These are phyloP conservation scores for Mastacembelus armatus DNA, from an alignment of 2,797 vertebrate genomes.

Conservation along the genomic window DNA sequence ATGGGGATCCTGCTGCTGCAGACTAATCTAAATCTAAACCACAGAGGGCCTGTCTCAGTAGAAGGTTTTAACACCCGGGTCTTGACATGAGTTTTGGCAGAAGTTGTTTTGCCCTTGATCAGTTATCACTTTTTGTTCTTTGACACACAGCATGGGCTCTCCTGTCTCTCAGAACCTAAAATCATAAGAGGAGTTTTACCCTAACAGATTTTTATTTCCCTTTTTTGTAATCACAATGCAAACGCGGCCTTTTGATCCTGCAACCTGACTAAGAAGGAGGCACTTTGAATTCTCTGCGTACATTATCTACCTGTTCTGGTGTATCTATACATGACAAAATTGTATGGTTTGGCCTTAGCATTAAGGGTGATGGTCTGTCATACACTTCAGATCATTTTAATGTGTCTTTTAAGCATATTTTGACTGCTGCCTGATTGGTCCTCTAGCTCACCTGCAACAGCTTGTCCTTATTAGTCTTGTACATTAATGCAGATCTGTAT, in stretches of 20 bases:
- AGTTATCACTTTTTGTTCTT: constrained; percentile 33
- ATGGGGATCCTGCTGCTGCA: constrained; percentile 23
- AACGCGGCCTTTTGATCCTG: constrained; percentile 83
- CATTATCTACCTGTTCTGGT: constrained; percentile 73
- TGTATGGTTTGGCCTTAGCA: constrained; percentile 59
- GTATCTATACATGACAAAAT: constrained; percentile 57
- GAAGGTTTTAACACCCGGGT: constrained; percentile 32
- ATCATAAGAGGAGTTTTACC: constrained; percentile 43
- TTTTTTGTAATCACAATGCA: constrained; percentile 59
- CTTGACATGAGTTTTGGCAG: constrained; percentile 37
- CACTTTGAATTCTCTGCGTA: constrained; percentile 77
- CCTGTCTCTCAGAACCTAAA: constrained; percentile 38
- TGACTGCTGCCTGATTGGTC: constrained; percentile 67
- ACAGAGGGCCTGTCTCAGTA: constrained; percentile 26
- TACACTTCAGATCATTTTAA: constrained; percentile 65
- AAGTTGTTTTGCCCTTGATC: constrained; percentile 29
- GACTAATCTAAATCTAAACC: constrained; percentile 28
- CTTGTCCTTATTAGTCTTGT: constrained; percentile 75
- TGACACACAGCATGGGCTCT: constrained; percentile 45
- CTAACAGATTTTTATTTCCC: constrained; percentile 39
- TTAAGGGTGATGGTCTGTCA: constrained; percentile 53
- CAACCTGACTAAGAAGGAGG: constrained; percentile 72
- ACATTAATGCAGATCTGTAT: constrained; percentile 75
- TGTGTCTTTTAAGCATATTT: constrained; percentile 69
- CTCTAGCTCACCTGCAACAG: constrained; percentile 67